Base-by-base conservation (phyloP, 1,140 invertebrate species). In the Drosophila asahinai region DNA sequence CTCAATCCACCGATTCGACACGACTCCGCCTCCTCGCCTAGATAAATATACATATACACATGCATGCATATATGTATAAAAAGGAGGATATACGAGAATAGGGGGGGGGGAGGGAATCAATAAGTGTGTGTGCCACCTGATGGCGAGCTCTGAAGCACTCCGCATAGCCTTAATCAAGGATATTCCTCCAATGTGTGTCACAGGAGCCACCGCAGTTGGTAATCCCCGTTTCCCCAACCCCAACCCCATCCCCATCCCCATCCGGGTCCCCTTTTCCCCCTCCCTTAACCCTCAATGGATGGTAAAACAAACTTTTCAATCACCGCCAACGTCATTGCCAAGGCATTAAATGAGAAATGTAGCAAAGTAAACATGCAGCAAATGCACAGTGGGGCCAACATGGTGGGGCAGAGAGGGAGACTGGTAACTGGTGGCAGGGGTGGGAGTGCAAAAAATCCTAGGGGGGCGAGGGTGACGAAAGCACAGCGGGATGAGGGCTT, bases 291-390 rank as follows among this genome's bases (percentile, higher is more conserved):
- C 19, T 15, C 40, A 22, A 27, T 25, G 61, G 75, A 73, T 40
- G 78, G 64, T 59, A 83, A 64, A 80, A 64, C 62, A 77, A 84
- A 83, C 81, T 83, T 84, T 84, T 83, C 81, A 84, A 84, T 84
- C 81, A 83, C 77, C 77, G 72, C 71, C 80, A 83, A 79, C 80
- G 79, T 81, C 80, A 81, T 81, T 81, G 80, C 79, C 80, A 81
- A 76, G 61, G 72, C 71, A 83, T 80, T 83, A 83, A 83, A 83
- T 83, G 81, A 83, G 62, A 83, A 83, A 75, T 83, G 81, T 77
- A 72, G 81, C 80, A 80, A 73, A 80, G 81, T 68, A 84, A 84
- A 84, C 77, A 83, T 82, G 58, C 80, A 67, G 65, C 72, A 77
- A 68, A 70, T 81, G 71, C 78, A 80, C 61, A 47, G 58, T 17